Evolutionary conservation across 2,797 vertebrate species (phyloP).

Genomic region (Pipistrellus pygmaeus): DNA sequence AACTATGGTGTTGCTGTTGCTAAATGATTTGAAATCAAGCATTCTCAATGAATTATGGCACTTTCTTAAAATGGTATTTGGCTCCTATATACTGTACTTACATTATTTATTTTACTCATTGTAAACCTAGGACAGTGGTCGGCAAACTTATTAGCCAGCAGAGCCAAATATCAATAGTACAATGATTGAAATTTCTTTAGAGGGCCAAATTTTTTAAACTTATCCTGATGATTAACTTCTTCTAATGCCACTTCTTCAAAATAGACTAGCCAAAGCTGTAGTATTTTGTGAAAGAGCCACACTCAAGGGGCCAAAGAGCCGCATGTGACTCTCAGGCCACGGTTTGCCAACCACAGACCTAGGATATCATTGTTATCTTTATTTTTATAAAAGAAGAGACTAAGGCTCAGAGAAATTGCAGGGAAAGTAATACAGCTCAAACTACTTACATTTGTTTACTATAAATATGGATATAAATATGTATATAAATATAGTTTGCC

Average conservation of each 20-base stretch:
- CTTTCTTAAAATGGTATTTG: conserved; percentile 26
- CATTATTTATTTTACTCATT: no score
- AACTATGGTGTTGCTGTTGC: neutral
- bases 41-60: neutral
- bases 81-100: neutral
- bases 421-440: neutral
- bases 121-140: neutral
- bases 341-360: neutral
- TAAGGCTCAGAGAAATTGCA: neutral
- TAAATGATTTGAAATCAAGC: neutral
- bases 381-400: conserved; percentile 43
- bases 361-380: neutral
- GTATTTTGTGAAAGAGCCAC: no score
- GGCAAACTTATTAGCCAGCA: no score
- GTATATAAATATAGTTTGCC: neutral
- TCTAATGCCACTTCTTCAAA: no score
- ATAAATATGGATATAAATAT: neutral
- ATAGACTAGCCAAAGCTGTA: no score
- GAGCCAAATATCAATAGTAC: no score
- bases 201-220: no score
- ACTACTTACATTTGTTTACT: neutral
- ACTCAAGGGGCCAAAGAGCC: no score
- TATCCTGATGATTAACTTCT: no score
- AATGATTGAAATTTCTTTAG: no score
- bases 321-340: no score